Percentiles rank a stretch among this genome's conserved stretches.
Conservation (phyloP, 2,888 invertebrate genomes). For the Theretra japonica region DNA sequence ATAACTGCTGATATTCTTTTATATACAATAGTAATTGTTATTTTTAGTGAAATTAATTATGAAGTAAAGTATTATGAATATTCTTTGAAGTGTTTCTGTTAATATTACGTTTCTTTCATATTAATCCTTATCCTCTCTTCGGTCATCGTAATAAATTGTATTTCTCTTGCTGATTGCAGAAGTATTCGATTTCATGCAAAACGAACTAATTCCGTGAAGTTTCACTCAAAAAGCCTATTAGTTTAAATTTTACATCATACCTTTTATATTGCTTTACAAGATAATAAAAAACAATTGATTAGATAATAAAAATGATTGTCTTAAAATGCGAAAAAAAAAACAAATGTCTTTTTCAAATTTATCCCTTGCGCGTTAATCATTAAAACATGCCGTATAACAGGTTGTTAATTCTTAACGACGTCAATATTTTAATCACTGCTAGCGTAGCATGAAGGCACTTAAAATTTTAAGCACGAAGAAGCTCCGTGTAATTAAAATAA, state of each 20-base stretch:
- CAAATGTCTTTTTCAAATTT: not conserved
- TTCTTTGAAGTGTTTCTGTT: too few relatives aligned
- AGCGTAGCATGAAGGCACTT: conserved; percentile 11
- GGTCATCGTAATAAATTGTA: too few relatives aligned
- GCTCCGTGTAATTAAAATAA: conserved; percentile 24
- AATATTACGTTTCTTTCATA: too few relatives aligned
- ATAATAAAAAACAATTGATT: too few relatives aligned
- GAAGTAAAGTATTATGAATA: too few relatives aligned
- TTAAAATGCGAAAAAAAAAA: not conserved
- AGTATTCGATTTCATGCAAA: too few relatives aligned
- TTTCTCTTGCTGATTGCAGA: too few relatives aligned
- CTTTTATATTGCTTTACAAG: too few relatives aligned
- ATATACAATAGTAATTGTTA: not conserved
- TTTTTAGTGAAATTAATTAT: not conserved
- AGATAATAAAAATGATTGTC: not conserved
- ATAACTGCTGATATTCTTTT: not conserved
- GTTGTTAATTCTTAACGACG: conserved; percentile 15
- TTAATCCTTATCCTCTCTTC: too few relatives aligned
- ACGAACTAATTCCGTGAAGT: too few relatives aligned
- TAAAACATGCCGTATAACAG: not conserved
- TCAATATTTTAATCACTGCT: conserved; percentile 15
- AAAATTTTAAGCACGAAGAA: conserved; percentile 20
- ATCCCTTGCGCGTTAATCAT: not conserved
- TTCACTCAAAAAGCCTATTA: too few relatives aligned
- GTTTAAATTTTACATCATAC: too few relatives aligned